These are phyloP conservation scores for Zaprionus tsacasi DNA, from an alignment of 1,140 invertebrate species.

Conservation along the genomic window DNA sequence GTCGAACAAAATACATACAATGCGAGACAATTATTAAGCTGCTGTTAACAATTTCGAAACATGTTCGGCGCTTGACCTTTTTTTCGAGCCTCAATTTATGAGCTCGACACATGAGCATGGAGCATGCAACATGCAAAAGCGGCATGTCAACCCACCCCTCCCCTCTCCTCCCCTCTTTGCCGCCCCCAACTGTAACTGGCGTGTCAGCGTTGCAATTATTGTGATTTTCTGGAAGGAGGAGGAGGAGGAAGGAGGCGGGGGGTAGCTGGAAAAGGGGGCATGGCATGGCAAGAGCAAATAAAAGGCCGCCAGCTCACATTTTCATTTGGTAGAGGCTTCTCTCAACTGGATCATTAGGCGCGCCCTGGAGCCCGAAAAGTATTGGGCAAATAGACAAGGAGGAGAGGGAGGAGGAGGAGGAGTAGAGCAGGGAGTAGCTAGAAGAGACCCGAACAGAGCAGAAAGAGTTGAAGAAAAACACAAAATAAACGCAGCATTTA, in stretches of 20 bases:
- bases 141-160: conserved; percentile 42
- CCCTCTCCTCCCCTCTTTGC: not conserved
- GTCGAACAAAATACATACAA: conserved; percentile 28
- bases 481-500: conserved; percentile 76
- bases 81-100: conserved; percentile 63
- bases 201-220: conserved; percentile 78
- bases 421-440: conserved; percentile 11
- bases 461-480: conserved; percentile 39
- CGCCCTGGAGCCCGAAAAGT: conserved; percentile 73
- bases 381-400: conserved; percentile 66
- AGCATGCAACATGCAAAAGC: conserved; percentile 62
- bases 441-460: not conserved
- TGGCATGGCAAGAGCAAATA: conserved; percentile 74
- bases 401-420: conserved; percentile 9
- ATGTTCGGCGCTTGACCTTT: conserved; percentile 72
- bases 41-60: conserved; percentile 53
- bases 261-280: not conserved
- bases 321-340: conserved; percentile 58
- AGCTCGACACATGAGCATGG: conserved; percentile 50
- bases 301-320: conserved; percentile 65
- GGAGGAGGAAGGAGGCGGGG: conserved; percentile 2
- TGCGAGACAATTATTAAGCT: conserved; percentile 39
- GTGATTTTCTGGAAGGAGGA: conserved; percentile 51
- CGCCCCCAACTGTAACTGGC: conserved; percentile 38
- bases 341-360: conserved; percentile 69